Evolutionary conservation across 2,797 vertebrate genomes (phyloP).

Genomic region (Masticophis lateralis): DNA sequence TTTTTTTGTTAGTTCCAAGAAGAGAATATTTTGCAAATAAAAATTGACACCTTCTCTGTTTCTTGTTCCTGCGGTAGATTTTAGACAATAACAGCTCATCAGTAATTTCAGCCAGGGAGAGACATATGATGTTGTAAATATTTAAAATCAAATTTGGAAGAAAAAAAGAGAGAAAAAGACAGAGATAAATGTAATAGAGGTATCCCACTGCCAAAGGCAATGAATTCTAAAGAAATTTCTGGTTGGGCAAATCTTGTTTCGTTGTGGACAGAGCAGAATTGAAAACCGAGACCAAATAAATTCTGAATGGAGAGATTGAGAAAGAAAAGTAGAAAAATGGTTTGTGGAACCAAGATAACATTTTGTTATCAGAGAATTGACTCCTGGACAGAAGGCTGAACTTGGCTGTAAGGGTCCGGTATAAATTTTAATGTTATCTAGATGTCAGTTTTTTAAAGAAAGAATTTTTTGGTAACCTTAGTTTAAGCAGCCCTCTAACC

Average conservation of each 20-base stretch:
- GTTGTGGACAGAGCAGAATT: constrained; percentile 63
- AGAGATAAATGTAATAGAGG: constrained; percentile 90
- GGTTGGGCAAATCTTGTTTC: constrained; percentile 53
- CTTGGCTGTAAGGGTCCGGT: background rate
- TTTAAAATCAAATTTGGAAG: constrained; percentile 99
- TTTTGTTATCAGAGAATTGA: background rate
- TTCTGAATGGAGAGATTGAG: background rate
- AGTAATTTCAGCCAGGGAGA: constrained; percentile 94
- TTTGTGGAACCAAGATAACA: background rate
- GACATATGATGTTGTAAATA: constrained; percentile 99
- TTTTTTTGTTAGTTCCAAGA: constrained; percentile 35
- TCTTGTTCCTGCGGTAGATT: constrained; percentile 92
- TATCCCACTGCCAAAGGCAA: constrained; percentile 74
- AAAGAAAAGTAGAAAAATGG: background rate
- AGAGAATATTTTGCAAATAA: constrained; percentile 93
- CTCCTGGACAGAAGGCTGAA: background rate
- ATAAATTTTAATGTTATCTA: constrained; percentile 30
- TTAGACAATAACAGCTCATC: constrained; percentile 98
- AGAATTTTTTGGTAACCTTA: background rate
- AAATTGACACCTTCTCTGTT: constrained; percentile 97
- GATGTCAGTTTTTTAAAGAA: background rate
- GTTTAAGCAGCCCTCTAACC: constrained; percentile 32
- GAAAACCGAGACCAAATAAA: constrained; percentile 50
- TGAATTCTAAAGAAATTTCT: constrained; percentile 61
- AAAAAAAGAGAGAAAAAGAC: constrained; percentile 89